Conservation (phyloP, 2,888 invertebrate species). For the Idaea aversata region DNA sequence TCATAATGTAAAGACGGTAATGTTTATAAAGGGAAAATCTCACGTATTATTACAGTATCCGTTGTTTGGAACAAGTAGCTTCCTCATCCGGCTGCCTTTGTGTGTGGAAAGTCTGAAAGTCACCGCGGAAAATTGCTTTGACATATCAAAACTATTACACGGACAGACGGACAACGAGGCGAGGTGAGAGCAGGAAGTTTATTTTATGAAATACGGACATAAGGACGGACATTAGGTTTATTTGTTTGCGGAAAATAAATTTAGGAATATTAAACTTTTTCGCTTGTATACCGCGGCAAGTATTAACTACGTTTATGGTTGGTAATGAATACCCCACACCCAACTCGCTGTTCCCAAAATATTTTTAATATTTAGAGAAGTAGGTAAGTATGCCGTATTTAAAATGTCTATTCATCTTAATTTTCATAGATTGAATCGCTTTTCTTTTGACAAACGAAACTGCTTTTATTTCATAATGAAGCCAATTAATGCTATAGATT, state of each 20-base stretch:
- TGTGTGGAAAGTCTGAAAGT: conserved; percentile 16
- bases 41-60: conserved; percentile 3
- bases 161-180: conserved; percentile 6
- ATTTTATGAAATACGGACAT: background rate
- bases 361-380: background rate
- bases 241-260: background rate
- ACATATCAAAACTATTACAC: conserved; percentile 20
- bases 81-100: conserved; percentile 10
- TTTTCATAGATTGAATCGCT: background rate
- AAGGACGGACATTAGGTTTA: background rate
- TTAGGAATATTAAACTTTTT: too few relatives aligned
- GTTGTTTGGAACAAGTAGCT: background rate
- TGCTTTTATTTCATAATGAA: background rate
- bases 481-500: background rate
- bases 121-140: conserved; percentile 20
- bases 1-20: background rate
- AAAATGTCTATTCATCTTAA: background rate
- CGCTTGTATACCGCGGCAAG: background rate
- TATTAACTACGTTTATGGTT: background rate
- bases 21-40: background rate
- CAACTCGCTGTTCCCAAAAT: background rate
- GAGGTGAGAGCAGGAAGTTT: background rate
- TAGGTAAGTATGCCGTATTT: background rate
- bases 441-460: background rate
- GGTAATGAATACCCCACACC: too few relatives aligned